Conservation (phyloP, 2,797 vertebrate genomes). For the Lemur catta region DNA sequence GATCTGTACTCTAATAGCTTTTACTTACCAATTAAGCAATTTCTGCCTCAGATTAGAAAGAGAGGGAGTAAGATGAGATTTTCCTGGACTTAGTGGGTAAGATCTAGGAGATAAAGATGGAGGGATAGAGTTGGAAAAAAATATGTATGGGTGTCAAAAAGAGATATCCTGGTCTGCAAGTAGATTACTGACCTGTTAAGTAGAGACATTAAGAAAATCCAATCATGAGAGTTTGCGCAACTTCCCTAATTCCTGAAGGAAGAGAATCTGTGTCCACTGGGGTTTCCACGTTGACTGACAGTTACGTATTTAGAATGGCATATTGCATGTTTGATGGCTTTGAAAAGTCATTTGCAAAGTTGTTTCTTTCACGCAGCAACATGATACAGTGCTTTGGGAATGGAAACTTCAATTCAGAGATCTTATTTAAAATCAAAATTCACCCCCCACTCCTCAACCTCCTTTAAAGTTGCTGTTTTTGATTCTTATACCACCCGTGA, state of each 20-base stretch:
- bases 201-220: not conserved
- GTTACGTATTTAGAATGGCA: not conserved
- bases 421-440: slow-evolving; percentile 33
- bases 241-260: not conserved
- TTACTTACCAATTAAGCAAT: not conserved
- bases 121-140: not conserved
- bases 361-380: not conserved
- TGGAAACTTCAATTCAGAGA: slow-evolving; percentile 13
- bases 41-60: not conserved
- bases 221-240: not conserved
- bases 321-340: not conserved
- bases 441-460: not conserved
- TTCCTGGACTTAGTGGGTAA: not conserved
- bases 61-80: not conserved
- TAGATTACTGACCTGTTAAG: not conserved
- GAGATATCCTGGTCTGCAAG: not conserved
- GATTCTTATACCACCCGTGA: not conserved
- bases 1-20: not conserved
- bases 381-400: not conserved
- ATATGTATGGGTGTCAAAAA: not conserved
- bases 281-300: not conserved
- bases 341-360: not conserved
- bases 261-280: not conserved
- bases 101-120: not conserved
- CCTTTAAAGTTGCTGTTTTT: not conserved